These are phyloP conservation scores for Eubasilissa splendida DNA, from an alignment of 2,888 invertebrate genomes.

Conservation along the genomic window DNA sequence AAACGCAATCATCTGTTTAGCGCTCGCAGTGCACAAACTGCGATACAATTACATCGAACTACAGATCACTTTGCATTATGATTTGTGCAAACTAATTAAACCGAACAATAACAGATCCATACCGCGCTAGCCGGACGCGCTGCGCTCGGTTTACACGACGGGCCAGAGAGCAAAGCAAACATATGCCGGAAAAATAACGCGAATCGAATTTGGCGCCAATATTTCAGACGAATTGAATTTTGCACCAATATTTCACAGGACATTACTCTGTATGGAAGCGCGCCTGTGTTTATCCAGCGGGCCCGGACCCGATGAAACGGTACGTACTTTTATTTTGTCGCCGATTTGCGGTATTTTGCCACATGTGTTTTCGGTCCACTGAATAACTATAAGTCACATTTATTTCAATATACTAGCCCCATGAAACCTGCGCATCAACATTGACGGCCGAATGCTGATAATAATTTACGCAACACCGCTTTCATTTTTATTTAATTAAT, in stretches of 20 bases:
- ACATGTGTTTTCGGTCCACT: background rate
- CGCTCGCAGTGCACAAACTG: slow-evolving; percentile 9
- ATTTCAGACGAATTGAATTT: slow-evolving; percentile 39
- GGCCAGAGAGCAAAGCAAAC: slow-evolving; percentile 24
- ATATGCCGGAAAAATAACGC: slow-evolving; percentile 34
- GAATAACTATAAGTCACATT: background rate
- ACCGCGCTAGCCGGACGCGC: background rate
- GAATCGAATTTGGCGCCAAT: slow-evolving; percentile 36
- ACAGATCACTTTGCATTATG: slow-evolving; percentile 40
- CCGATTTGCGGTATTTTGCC: slow-evolving; percentile 30
- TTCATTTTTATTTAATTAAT: too few relatives aligned
- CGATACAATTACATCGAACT: slow-evolving; percentile 28
- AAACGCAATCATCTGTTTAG: slow-evolving; percentile 40
- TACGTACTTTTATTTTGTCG: slow-evolving; percentile 19
- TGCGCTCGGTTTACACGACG: background rate
- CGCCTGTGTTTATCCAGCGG: background rate
- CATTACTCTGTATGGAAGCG: slow-evolving; percentile 25
- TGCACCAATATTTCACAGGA: slow-evolving; percentile 35
- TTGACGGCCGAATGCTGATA: too few relatives aligned
- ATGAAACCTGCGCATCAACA: too few relatives aligned
- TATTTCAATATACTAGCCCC: background rate
- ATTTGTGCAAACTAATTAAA: slow-evolving; percentile 55
- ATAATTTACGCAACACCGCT: too few relatives aligned
- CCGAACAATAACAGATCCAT: slow-evolving; percentile 39
- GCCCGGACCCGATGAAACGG: slow-evolving; percentile 4